These are phyloP conservation scores for Schizothorax lantsangensis DNA, from an alignment of 2,797 vertebrate species.

Conservation along the genomic window DNA sequence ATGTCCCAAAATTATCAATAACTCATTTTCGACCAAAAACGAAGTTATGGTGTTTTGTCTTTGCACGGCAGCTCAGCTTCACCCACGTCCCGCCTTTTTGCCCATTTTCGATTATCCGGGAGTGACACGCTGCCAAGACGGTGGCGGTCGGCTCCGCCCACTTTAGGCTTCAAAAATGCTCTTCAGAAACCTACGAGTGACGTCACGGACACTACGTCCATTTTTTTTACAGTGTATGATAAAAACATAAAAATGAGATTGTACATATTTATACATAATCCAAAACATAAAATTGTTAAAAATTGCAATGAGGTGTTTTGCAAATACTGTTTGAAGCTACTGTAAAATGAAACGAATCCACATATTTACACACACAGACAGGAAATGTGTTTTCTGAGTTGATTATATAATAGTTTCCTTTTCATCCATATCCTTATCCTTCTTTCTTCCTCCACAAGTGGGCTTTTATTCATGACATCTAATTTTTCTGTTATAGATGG, in stretches of 20 bases:
- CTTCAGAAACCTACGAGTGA: too few relatives aligned
- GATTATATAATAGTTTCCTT: constrained; percentile 62
- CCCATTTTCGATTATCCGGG: too few relatives aligned
- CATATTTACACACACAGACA: constrained; percentile 33
- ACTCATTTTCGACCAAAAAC: too few relatives aligned
- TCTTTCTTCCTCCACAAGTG: constrained; percentile 45
- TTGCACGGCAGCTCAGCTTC: too few relatives aligned
- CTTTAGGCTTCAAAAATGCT: too few relatives aligned
- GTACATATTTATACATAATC: background rate
- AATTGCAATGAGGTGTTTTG: background rate
- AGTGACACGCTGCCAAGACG: too few relatives aligned
- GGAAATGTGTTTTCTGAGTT: constrained; percentile 60
- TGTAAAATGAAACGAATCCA: constrained; percentile 29
- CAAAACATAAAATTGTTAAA: background rate
- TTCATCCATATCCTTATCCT: constrained; percentile 43
- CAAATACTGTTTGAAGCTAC: background rate
- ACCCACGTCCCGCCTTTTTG: too few relatives aligned
- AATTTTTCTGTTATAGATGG: constrained; percentile 28
- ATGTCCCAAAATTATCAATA: too few relatives aligned
- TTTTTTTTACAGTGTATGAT: too few relatives aligned
- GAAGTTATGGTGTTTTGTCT: too few relatives aligned
- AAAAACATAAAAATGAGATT: background rate
- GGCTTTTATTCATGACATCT: constrained; percentile 44
- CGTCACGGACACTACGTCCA: too few relatives aligned
- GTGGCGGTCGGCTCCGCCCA: too few relatives aligned